Evolutionary conservation across 2,888 invertebrate species (phyloP).

Genomic region (Tyria jacobaeae): DNA sequence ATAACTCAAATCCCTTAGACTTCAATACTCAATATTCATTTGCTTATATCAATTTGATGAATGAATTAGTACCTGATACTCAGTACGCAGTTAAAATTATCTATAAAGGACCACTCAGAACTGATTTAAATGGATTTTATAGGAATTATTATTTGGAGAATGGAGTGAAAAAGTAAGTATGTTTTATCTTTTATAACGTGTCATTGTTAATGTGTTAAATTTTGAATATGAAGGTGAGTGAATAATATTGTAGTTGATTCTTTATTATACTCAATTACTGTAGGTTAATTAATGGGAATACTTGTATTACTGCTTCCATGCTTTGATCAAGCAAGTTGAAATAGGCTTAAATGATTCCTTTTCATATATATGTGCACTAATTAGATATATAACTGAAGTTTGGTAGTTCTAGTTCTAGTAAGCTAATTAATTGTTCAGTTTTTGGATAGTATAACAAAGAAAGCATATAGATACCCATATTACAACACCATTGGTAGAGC

Average conservation of each 20-base stretch:
- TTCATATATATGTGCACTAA: too few relatives aligned
- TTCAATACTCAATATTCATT: conserved; percentile 79
- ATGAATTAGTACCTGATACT: conserved; percentile 63
- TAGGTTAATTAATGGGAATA: neutral
- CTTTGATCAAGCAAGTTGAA: neutral
- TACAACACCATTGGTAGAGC: too few relatives aligned
- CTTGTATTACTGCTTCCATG: neutral
- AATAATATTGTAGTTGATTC: too few relatives aligned
- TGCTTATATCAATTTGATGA: conserved; percentile 76
- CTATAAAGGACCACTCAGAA: conserved; percentile 85
- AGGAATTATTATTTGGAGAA: conserved; percentile 85
- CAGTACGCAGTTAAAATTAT: conserved; percentile 80
- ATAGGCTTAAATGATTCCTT: neutral
- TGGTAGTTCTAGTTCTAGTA: too few relatives aligned
- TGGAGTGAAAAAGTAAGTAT: conserved; percentile 80
- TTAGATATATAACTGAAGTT: too few relatives aligned
- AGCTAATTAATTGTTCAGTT: too few relatives aligned
- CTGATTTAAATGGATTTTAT: conserved; percentile 88
- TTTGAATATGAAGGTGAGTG: too few relatives aligned
- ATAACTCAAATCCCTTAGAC: conserved; percentile 57
- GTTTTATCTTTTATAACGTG: neutral
- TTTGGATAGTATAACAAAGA: too few relatives aligned
- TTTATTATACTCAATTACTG: neutral
- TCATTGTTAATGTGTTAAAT: too few relatives aligned
- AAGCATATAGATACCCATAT: too few relatives aligned